Percentiles rank a stretch among this genome's conserved stretches.
These are phyloP conservation scores for Rhodophaea formosa DNA, from an alignment of 2,888 invertebrate species.

Conservation along the genomic window DNA sequence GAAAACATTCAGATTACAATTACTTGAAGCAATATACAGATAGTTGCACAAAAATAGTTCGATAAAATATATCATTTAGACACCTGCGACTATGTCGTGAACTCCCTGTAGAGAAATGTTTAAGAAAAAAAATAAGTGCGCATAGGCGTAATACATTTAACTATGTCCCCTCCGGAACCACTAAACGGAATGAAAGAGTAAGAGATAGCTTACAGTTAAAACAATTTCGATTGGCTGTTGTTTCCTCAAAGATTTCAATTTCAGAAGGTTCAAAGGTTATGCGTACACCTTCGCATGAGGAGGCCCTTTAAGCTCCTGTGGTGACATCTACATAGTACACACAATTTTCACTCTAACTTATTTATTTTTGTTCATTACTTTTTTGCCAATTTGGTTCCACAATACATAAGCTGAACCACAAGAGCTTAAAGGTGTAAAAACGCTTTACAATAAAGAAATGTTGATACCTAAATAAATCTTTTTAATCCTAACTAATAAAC, in stretches of 20 bases:
- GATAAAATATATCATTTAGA: slow-evolving; percentile 10
- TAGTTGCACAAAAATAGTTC: slow-evolving; percentile 12
- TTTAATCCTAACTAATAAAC: slow-evolving; percentile 27
- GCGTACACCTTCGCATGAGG: background rate
- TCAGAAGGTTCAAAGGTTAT: background rate
- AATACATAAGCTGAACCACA: slow-evolving; percentile 12
- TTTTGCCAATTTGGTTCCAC: background rate
- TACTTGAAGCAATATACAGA: slow-evolving; percentile 10
- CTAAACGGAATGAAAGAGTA: slow-evolving; percentile 68
- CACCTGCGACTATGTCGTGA: background rate
- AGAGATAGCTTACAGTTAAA: slow-evolving; percentile 51
- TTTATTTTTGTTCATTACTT: background rate
- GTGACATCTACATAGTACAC: background rate
- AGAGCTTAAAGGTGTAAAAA: slow-evolving; percentile 3
- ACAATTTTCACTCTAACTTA: background rate
- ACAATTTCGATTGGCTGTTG: background rate
- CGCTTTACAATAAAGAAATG: slow-evolving; percentile 3
- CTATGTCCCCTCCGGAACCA: background rate
- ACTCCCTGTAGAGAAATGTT: slow-evolving; percentile 6
- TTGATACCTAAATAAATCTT: slow-evolving; percentile 19
- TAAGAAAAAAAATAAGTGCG: slow-evolving; percentile 7
- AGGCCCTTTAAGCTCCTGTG: background rate
- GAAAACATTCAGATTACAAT: slow-evolving; percentile 1
- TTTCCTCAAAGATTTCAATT: background rate
- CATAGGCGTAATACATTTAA: slow-evolving; percentile 2